Conservation (phyloP, 2,113 vertebrate species). For the Jaculus jaculus region DNA sequence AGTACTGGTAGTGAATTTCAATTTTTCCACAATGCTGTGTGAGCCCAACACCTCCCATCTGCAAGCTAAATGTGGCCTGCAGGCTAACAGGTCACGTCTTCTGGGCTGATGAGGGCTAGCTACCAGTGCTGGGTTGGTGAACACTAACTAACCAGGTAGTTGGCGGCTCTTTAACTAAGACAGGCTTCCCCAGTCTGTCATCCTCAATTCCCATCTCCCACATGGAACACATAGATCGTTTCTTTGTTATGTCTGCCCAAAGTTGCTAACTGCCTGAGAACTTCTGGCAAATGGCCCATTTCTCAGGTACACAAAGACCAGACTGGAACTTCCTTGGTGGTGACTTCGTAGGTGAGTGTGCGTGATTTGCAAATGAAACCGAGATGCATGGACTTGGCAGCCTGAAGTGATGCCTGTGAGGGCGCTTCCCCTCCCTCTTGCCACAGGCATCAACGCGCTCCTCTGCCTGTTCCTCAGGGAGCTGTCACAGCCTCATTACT, state of each 20-base stretch:
- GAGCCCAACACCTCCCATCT: background rate
- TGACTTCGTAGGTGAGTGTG: background rate
- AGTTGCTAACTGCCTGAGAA: background rate
- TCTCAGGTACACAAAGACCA: background rate
- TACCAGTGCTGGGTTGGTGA: background rate
- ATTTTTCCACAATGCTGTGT: background rate
- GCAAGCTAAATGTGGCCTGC: background rate
- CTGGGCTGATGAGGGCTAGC: background rate
- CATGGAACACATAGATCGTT: background rate
- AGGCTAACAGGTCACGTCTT: background rate
- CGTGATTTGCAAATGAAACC: background rate
- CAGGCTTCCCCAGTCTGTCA: background rate
- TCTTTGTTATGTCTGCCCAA: background rate
- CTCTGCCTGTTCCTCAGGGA: constrained; percentile 63
- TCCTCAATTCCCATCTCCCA: background rate
- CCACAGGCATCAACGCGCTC: constrained; percentile 66
- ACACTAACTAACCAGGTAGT: background rate
- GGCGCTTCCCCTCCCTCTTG: constrained; percentile 40
- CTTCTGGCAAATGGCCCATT: background rate
- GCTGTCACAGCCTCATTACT: constrained; percentile 79
- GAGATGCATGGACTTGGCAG: constrained; percentile 2
- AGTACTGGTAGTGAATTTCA: background rate
- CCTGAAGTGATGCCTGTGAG: background rate
- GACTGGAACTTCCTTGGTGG: background rate
- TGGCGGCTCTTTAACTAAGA: background rate